phyloP scores from a whole-genome alignment of 2,888 invertebrate genomes.

The Pristionchus arcanus region DNA sequence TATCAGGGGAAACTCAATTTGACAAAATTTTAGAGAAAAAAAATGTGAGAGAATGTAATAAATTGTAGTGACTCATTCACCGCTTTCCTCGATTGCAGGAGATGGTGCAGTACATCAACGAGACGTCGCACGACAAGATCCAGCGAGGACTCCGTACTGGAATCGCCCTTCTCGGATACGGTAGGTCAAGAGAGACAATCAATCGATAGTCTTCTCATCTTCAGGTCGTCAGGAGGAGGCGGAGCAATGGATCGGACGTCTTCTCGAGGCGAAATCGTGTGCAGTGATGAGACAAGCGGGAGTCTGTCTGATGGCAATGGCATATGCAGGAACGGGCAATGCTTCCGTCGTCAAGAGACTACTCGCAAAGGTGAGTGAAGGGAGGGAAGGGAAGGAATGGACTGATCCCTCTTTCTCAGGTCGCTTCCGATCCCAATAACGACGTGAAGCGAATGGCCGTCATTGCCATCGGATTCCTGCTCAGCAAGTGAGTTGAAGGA shows the following conservation, averaged over 20 bases:
- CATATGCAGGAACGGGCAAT: conserved; percentile 92
- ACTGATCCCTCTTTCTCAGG: conserved; percentile 84
- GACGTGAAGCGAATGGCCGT: conserved; percentile 98
- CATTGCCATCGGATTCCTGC: conserved; percentile 96
- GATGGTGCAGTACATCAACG: conserved; percentile 88
- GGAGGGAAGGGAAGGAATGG: background rate
- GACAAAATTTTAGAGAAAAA: background rate
- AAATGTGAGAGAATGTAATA: background rate
- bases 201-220: background rate
- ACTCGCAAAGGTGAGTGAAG: conserved; percentile 81
- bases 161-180: conserved; percentile 82
- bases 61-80: conserved; percentile 82
- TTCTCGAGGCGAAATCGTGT: conserved; percentile 81
- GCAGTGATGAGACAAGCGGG: conserved; percentile 86
- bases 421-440: conserved; percentile 98
- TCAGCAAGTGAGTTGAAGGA: conserved; percentile 86
- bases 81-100: conserved; percentile 81
- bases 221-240: conserved; percentile 94
- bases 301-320: conserved; percentile 93
- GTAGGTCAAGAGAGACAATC: conserved; percentile 28
- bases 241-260: conserved; percentile 91
- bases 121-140: conserved; percentile 98
- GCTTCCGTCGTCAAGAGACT: conserved; percentile 95
- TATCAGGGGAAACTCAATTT: background rate
- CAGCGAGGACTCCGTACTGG: conserved; percentile 96